Percentiles rank a stretch among this genome's conserved stretches.
These are phyloP conservation scores for Agrilus planipennis DNA, from an alignment of 1,140 invertebrate species.

Conservation along the genomic window DNA sequence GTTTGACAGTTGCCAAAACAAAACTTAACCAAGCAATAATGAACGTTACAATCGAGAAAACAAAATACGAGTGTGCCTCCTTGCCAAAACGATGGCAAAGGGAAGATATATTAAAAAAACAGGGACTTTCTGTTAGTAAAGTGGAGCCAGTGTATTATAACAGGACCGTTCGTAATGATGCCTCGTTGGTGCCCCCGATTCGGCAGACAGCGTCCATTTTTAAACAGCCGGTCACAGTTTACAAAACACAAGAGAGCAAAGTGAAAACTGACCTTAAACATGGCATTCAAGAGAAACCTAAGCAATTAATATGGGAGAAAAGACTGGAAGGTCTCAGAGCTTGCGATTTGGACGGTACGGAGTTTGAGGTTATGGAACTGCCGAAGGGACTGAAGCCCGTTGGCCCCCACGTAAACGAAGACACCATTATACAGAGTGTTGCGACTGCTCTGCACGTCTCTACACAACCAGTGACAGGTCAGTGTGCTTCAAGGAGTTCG, in stretches of 20 bases:
- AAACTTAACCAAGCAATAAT: too few relatives aligned
- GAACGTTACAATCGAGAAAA: slow-evolving; percentile 49
- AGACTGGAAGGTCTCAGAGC: slow-evolving; percentile 82
- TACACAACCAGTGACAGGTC: slow-evolving; percentile 76
- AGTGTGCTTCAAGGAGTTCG: slow-evolving; percentile 69
- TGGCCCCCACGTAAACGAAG: slow-evolving; percentile 81
- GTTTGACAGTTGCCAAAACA: too few relatives aligned
- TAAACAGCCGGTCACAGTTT: slow-evolving; percentile 94
- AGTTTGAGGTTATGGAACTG: slow-evolving; percentile 71
- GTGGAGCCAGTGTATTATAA: slow-evolving; percentile 92
- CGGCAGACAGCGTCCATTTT: slow-evolving; percentile 97
- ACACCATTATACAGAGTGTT: slow-evolving; percentile 84
- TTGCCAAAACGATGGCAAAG: slow-evolving; percentile 80
- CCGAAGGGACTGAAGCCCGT: slow-evolving; percentile 81
- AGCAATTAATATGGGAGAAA: slow-evolving; percentile 97
- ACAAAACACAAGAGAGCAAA: slow-evolving; percentile 79
- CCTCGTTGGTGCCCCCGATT: slow-evolving; percentile 86
- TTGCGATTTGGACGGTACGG: slow-evolving; percentile 69
- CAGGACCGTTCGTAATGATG: slow-evolving; percentile 73
- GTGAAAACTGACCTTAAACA: slow-evolving; percentile 84
- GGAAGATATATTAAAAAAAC: slow-evolving; percentile 72
- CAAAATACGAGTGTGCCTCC: slow-evolving; percentile 57
- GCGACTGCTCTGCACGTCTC: slow-evolving; percentile 76
- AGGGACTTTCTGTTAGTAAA: slow-evolving; percentile 76
- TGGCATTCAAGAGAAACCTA: slow-evolving; percentile 84